Evolutionary conservation across 2,797 vertebrate species (phyloP).

Genomic region (Cyclopterus lumpus): DNA sequence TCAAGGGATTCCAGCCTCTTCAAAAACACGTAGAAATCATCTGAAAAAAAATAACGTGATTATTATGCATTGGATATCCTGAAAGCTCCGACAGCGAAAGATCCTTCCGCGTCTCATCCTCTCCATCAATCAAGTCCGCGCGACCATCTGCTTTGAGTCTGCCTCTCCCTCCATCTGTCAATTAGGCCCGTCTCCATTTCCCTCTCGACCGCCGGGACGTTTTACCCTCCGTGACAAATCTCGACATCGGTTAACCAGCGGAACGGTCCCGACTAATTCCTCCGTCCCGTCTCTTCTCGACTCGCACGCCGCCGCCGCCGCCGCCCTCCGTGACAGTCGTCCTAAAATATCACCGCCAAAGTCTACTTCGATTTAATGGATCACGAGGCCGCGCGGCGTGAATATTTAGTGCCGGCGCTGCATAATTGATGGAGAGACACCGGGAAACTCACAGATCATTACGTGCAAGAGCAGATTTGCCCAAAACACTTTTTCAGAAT

Average conservation of each 20-base stretch:
- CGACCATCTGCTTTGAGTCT: constrained; percentile 5
- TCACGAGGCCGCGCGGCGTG: constrained; percentile 67
- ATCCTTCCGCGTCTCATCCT: background rate
- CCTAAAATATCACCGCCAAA: constrained; percentile 71
- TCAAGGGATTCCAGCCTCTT: too few relatives aligned
- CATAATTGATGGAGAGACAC: constrained; percentile 74
- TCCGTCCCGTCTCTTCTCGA: constrained; percentile 54
- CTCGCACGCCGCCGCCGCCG: constrained; percentile 5
- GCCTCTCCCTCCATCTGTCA: constrained; percentile 36
- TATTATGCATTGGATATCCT: background rate
- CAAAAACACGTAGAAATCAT: too few relatives aligned
- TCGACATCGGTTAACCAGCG: constrained; percentile 33
- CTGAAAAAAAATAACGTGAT: too few relatives aligned
- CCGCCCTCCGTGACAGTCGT: constrained; percentile 52
- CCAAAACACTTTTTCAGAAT: constrained; percentile 73
- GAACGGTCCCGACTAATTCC: constrained; percentile 36
- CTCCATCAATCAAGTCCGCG: background rate
- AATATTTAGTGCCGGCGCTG: constrained; percentile 63
- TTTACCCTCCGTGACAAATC: too few relatives aligned
- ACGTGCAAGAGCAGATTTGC: constrained; percentile 73
- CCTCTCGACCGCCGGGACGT: constrained; percentile 7
- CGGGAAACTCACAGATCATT: constrained; percentile 77
- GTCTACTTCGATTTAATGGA: constrained; percentile 77
- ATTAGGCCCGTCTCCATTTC: constrained; percentile 8
- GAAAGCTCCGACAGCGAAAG: background rate